Percentiles rank a stretch among this genome's conserved stretches.
Evolutionary conservation across 2,797 vertebrate species (phyloP).

Genomic region (Xenopus petersii): DNA sequence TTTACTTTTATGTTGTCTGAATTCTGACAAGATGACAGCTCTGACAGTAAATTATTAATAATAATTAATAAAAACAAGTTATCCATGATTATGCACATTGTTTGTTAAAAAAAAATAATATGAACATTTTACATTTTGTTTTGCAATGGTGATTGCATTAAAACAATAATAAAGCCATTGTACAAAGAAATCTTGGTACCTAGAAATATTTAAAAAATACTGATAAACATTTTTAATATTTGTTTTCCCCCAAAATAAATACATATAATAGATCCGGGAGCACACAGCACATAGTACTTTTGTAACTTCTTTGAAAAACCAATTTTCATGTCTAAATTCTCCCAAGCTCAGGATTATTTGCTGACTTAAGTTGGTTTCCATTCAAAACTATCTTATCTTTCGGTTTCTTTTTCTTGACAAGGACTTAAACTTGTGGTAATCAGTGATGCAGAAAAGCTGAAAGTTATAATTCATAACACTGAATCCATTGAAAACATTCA

Average conservation of each 20-base stretch:
- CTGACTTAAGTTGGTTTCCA: conserved; percentile 45
- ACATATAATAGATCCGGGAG: neutral
- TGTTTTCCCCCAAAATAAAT: conserved; percentile 8
- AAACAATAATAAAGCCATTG: too few species aligned
- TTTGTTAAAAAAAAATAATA: too few species aligned
- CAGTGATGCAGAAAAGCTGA: conserved; percentile 46
- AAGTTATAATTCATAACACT: conserved; percentile 43
- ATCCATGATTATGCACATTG: too few species aligned
- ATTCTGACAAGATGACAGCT: too few species aligned
- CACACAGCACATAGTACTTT: conserved; percentile 16
- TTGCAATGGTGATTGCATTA: too few species aligned
- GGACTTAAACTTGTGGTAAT: conserved; percentile 36
- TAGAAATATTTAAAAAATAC: too few species aligned
- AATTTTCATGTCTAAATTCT: conserved; percentile 34
- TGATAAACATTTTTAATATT: too few species aligned
- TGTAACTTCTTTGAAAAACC: conserved; percentile 20
- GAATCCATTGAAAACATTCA: conserved; percentile 30
- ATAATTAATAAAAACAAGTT: too few species aligned
- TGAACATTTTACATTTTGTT: too few species aligned
- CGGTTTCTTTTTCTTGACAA: conserved; percentile 44
- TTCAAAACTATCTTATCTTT: conserved; percentile 44
- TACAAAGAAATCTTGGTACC: too few species aligned
- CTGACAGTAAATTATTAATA: too few species aligned
- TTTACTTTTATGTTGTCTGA: too few species aligned
- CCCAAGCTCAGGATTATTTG: conserved; percentile 40